Percentiles rank a stretch among this genome's conserved stretches.
Evolutionary conservation across 2,888 invertebrate species (phyloP).

Genomic region (Iselma pallidipennis): DNA sequence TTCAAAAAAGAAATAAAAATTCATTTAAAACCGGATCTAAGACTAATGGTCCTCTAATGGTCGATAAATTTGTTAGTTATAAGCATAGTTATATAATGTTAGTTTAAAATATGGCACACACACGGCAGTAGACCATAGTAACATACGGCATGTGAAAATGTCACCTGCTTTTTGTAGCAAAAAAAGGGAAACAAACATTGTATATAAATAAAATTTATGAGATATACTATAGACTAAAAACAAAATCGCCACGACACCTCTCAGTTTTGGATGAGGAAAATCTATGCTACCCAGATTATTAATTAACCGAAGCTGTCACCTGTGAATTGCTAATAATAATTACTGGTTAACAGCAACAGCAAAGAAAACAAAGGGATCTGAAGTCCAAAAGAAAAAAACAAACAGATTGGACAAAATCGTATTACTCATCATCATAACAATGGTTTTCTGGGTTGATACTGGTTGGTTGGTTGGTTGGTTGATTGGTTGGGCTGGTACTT

Average conservation of each 20-base stretch:
- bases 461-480: conserved; percentile 11
- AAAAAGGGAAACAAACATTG: neutral
- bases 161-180: conserved; percentile 19
- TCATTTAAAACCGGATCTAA: conserved; percentile 12
- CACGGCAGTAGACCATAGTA: conserved; percentile 51
- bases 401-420: conserved; percentile 18
- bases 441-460: conserved; percentile 7
- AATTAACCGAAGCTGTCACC: conserved; percentile 19
- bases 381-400: conserved; percentile 1
- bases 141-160: conserved; percentile 20
- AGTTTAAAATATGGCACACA: conserved; percentile 51
- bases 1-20: neutral
- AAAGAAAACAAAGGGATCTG: conserved; percentile 8
- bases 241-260: conserved; percentile 8
- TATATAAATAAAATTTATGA: conserved; percentile 4
- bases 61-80: conserved; percentile 33
- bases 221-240: conserved; percentile 1
- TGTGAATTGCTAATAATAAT: neutral
- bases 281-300: conserved; percentile 24
- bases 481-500: conserved; percentile 22
- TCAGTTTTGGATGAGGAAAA: conserved; percentile 17
- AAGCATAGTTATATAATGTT: conserved; percentile 38
- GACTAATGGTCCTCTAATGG: neutral
- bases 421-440: conserved; percentile 15
- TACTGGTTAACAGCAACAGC: conserved; percentile 18